phyloP scores from a whole-genome alignment of 2,113 vertebrate species.

The Bambusicola thoracicus region DNA sequence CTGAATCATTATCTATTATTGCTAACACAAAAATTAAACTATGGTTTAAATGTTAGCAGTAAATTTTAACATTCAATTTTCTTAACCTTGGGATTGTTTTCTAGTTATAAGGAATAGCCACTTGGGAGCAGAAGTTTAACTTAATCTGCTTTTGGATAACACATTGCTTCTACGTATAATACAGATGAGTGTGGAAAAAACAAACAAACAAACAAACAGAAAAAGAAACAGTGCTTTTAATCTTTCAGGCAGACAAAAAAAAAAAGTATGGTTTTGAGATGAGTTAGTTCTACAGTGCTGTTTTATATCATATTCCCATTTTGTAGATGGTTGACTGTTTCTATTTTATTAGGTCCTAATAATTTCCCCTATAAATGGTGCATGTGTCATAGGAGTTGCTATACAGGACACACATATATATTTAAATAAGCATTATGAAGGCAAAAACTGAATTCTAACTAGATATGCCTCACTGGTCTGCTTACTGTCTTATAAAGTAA shows the following conservation, averaged over 20 bases:
- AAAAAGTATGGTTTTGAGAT: background rate
- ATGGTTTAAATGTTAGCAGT: background rate
- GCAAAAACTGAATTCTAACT: background rate
- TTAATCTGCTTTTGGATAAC: constrained; percentile 23
- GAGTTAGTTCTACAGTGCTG: background rate
- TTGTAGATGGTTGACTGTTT: constrained; percentile 3
- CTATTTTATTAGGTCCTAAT: background rate
- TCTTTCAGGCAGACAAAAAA: background rate
- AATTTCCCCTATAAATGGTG: background rate
- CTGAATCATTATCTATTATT: background rate
- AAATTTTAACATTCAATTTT: constrained; percentile 24
- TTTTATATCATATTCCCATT: background rate
- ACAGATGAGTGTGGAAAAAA: background rate
- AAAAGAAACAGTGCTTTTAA: background rate
- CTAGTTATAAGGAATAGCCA: background rate
- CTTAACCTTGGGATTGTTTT: constrained; percentile 18
- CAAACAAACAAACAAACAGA: background rate
- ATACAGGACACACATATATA: background rate
- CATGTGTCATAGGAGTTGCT: background rate
- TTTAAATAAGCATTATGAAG: background rate
- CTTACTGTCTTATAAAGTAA: background rate
- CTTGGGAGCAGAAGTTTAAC: background rate
- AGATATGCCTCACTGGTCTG: background rate
- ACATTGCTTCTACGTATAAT: background rate
- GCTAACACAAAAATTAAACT: background rate